Percentiles rank a stretch among this genome's conserved stretches.
Conservation (phyloP, 2,888 invertebrate species). For the Nomada fabriciana region DNA sequence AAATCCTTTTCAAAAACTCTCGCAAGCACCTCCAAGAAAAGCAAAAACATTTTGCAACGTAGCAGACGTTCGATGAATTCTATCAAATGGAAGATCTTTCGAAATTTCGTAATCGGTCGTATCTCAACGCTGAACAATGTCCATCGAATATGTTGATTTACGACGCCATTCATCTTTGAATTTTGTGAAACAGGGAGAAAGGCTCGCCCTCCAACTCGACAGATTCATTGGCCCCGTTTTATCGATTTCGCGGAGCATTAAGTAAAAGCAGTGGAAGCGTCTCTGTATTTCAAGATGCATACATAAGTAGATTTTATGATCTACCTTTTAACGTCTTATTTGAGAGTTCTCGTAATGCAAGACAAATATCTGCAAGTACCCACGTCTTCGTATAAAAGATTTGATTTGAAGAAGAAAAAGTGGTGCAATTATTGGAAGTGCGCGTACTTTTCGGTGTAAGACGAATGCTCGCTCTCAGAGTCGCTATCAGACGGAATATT, state of each 20-base stretch:
- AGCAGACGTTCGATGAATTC: background rate
- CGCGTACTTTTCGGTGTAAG: slow-evolving; percentile 78
- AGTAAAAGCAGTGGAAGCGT: slow-evolving; percentile 13
- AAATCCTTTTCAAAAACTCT: too few relatives aligned
- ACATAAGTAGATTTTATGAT: background rate
- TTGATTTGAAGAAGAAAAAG: background rate
- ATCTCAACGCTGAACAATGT: slow-evolving; percentile 41
- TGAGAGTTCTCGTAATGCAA: background rate
- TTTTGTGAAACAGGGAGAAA: slow-evolving; percentile 30
- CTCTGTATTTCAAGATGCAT: too few relatives aligned
- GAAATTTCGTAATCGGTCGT: slow-evolving; percentile 42
- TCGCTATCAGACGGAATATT: slow-evolving; percentile 81
- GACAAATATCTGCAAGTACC: background rate
- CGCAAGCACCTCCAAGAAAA: too few relatives aligned
- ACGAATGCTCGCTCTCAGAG: slow-evolving; percentile 82
- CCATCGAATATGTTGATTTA: slow-evolving; percentile 40
- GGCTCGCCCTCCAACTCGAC: slow-evolving; percentile 17
- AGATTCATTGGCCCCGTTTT: slow-evolving; percentile 37
- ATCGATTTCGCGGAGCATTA: slow-evolving; percentile 35
- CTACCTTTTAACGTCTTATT: background rate
- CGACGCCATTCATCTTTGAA: slow-evolving; percentile 36
- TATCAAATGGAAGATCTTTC: background rate
- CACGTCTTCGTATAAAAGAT: background rate
- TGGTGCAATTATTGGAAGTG: background rate
- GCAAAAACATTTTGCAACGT: background rate